These are phyloP conservation scores for Phocides pigmalion DNA, from an alignment of 1,140 invertebrate genomes.

Conservation along the genomic window DNA sequence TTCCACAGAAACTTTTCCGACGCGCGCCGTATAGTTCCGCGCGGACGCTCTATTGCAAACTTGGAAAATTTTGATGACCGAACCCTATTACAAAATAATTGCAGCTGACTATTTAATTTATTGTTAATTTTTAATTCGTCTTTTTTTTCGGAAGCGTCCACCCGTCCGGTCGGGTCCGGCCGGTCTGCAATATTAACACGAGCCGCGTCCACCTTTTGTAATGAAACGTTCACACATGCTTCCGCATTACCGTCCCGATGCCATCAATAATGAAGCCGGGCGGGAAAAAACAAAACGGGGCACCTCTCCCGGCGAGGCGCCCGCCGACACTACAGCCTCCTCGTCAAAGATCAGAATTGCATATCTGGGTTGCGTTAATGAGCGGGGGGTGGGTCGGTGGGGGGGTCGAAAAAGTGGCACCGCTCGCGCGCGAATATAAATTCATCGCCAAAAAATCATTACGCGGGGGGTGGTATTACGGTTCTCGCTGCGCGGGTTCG, in stretches of 20 bases:
- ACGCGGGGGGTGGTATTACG: constrained; percentile 84
- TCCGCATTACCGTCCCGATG: constrained; percentile 82
- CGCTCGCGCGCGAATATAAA: constrained; percentile 84
- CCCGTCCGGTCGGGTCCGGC: constrained; percentile 78
- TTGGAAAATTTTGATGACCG: constrained; percentile 40
- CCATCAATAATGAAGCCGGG: constrained; percentile 83
- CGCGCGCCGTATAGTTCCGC: constrained; percentile 61
- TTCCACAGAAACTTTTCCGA: constrained; percentile 61
- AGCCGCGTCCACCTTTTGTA: constrained; percentile 81
- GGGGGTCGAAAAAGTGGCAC: constrained; percentile 81
- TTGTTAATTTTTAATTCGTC: constrained; percentile 36
- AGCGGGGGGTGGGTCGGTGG: constrained; percentile 69
- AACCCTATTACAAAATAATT: constrained; percentile 22
- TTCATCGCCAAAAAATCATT: constrained; percentile 86
- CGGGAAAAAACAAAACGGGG: constrained; percentile 82
- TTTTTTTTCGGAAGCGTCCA: constrained; percentile 67
- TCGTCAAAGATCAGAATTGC: constrained; percentile 85
- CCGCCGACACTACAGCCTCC: constrained; percentile 83
- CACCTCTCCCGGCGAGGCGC: constrained; percentile 80
- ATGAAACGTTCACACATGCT: constrained; percentile 83
- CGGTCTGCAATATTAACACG: constrained; percentile 81
- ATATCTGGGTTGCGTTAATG: constrained; percentile 85
- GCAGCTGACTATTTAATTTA: constrained; percentile 32
- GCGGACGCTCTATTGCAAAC: constrained; percentile 48
- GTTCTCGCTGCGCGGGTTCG: constrained; percentile 75